A percentile compares a stretch with the other conserved stretches of the same genome.
These are phyloP conservation scores for Leucopsar rothschildi DNA, from an alignment of 2,113 vertebrate species.

Conservation along the genomic window DNA sequence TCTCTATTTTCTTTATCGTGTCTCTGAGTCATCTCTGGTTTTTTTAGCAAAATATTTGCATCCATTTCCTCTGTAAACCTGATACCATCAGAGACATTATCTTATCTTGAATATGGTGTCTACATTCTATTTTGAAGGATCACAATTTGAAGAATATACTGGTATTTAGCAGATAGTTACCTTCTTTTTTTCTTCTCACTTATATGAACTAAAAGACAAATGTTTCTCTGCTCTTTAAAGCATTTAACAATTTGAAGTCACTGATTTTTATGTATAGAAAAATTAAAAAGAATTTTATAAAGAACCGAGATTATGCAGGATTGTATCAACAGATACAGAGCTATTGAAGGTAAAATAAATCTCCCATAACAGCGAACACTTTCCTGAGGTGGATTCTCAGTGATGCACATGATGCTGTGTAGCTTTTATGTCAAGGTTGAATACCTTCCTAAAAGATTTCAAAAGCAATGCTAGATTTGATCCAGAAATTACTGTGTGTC, in stretches of 20 bases:
- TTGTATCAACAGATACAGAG: neutral
- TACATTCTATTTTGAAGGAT: conserved; percentile 14
- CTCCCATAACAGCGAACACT: neutral
- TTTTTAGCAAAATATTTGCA: conserved; percentile 59
- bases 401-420: neutral
- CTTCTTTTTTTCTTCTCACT: neutral
- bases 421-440: neutral
- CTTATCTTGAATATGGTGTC: conserved; percentile 23
- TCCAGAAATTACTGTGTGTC: neutral
- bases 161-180: neutral
- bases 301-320: neutral
- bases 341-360: neutral
- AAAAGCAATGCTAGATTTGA: neutral
- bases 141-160: conserved; percentile 4
- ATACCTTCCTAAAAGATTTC: neutral
- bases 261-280: neutral
- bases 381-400: neutral
- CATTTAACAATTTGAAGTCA: neutral
- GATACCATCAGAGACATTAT: neutral
- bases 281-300: neutral
- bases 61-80: conserved; percentile 30
- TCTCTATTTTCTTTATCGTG: conserved; percentile 45
- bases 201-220: neutral
- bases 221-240: neutral
- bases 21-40: conserved; percentile 34